These are phyloP conservation scores for Apolygus lucorum DNA, from an alignment of 1,140 invertebrate species.

Conservation along the genomic window DNA sequence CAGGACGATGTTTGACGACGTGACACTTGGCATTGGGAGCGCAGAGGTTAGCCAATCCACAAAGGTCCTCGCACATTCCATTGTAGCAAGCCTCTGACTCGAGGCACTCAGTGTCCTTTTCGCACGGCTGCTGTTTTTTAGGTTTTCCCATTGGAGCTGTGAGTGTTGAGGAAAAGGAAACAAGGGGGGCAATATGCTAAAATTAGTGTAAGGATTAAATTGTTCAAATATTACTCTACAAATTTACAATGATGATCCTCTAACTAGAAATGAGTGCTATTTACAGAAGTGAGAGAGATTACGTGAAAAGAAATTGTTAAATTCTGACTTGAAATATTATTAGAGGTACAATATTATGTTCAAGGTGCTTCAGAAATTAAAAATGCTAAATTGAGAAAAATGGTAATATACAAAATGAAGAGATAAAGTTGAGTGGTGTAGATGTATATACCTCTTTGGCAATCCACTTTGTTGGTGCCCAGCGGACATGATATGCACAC, in stretches of 20 bases:
- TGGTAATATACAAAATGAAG: not conserved
- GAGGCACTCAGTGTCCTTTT: conserved; percentile 63
- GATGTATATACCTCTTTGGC: conserved; percentile 43
- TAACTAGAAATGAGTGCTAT: not conserved
- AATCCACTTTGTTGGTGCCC: conserved; percentile 36
- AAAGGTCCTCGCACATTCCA: conserved; percentile 61
- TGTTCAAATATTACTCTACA: not conserved
- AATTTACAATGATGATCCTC: conserved; percentile 15
- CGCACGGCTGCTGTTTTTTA: conserved; percentile 57
- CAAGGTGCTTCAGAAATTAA: not conserved
- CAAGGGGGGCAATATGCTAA: not conserved
- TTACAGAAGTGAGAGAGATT: no score
- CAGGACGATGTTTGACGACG: conserved; percentile 62
- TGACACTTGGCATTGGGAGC: conserved; percentile 57
- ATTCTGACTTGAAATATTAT: not conserved
- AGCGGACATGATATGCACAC: conserved; percentile 27
- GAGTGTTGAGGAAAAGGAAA: conserved; percentile 23
- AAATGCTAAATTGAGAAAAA: not conserved
- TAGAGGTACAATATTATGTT: no score
- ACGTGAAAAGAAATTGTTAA: not conserved
- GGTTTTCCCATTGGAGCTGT: conserved; percentile 42
- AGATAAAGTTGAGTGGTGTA: not conserved
- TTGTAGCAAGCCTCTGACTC: conserved; percentile 64
- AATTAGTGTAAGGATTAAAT: not conserved
- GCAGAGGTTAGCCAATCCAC: conserved; percentile 63